phyloP scores from a whole-genome alignment of 2,113 vertebrate genomes.

The Noturus placidus region DNA sequence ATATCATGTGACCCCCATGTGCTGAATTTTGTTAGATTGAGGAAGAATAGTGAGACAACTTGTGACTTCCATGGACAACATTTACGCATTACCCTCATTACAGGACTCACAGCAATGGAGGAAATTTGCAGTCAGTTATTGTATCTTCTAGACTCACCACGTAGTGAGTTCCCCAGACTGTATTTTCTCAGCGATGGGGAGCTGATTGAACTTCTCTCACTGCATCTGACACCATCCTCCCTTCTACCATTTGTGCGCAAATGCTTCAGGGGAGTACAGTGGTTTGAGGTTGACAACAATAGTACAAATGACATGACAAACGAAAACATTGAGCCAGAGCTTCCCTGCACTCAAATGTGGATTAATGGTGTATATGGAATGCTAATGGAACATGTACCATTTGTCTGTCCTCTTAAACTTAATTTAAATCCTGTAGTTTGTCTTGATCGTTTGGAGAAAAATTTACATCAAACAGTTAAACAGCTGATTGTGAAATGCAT shows the following conservation, averaged over 20 bases:
- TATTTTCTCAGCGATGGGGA: constrained; percentile 81
- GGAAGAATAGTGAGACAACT: constrained; percentile 44
- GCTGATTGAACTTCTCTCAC: constrained; percentile 71
- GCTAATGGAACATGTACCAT: constrained; percentile 70
- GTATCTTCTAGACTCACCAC: constrained; percentile 63
- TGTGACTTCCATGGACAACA: constrained; percentile 59
- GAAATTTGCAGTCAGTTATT: constrained; percentile 67
- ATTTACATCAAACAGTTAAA: constrained; percentile 66
- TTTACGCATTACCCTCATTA: constrained; percentile 63
- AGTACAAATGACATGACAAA: constrained; percentile 6
- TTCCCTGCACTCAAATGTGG: constrained; percentile 48
- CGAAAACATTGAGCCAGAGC: constrained; percentile 18
- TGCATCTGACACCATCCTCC: constrained; percentile 53
- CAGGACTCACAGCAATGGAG: constrained; percentile 72
- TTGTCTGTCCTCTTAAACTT: constrained; percentile 65
- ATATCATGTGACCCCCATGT: constrained; percentile 68
- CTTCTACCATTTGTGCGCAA: constrained; percentile 69
- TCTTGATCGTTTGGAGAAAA: constrained; percentile 73
- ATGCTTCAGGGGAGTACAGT: constrained; percentile 73
- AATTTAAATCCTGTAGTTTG: constrained; percentile 66
- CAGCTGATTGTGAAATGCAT: constrained; percentile 66
- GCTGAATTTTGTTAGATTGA: constrained; percentile 66
- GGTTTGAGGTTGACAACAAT: constrained; percentile 59
- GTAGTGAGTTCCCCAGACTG: constrained; percentile 75
- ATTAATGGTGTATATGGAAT: constrained; percentile 68